Evolutionary conservation across 1,140 invertebrate species (phyloP), one percentile per base, ranked within the genome.

Genomic region (Pseudomyrmex sp.): DNA sequence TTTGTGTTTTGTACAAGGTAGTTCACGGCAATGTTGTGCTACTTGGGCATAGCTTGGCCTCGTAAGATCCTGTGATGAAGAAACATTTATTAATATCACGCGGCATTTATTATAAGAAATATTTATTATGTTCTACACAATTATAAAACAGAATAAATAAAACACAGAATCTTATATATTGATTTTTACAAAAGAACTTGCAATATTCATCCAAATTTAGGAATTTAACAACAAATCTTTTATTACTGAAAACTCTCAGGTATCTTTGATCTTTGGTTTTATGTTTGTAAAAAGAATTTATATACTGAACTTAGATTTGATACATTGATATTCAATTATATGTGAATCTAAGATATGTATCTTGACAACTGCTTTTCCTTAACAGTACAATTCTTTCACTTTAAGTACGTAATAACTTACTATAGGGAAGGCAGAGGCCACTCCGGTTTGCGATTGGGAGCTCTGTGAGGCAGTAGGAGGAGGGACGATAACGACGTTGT

Each of bases 21-120:
- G 90, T 88, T 96, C 96, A 88, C 96, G 96, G 92, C 96, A 96
- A 91, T 97, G 96, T 90, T 97, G 97, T 85, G 97, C 97, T 92
- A 97, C 97, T 95, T 97, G 97, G 88, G 97, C 97, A 95, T 97
- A 98, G 93, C 97, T 97, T 91, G 97, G 95, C 93, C 96, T 95
- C 85, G 95, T 95, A 87, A 95, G 95, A 88, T 96, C 94, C 93
- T 94, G 89, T 65, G 69, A 56, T 85, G 80, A 83, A 54, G 2
- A 89, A 79, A 87, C n/a, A 85, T 77, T 52, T 59, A 74, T 72
- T 66, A 62, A 12, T 35, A 35, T 35, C 2, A 44, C 5, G 44
- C 46, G n/a, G 12, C 26, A 62, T 44, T 35, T 35, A 35, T 35
- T 35, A 35, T 35, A 7, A 35, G 50, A 10, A 59, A 61, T 59